Evolutionary conservation across 1,140 invertebrate species (phyloP).

Genomic region (Gryllus bimaculatus): DNA sequence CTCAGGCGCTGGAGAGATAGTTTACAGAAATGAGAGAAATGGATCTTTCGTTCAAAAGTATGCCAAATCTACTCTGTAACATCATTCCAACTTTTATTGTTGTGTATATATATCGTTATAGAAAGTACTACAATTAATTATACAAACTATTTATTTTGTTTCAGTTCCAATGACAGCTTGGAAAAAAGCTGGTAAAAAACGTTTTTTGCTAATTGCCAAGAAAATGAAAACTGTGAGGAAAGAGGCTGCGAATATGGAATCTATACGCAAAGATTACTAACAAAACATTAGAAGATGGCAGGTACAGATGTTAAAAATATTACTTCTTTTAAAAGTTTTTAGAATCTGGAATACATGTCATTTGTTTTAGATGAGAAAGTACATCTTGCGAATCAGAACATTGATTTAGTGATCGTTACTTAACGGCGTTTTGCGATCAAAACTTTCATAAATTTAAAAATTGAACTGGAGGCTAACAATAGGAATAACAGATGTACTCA

Average conservation of each 20-base stretch:
- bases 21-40: constrained; percentile 97
- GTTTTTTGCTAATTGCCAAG: constrained; percentile 80
- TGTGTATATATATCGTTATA: no score
- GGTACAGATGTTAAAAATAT: constrained; percentile 37
- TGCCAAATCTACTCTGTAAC: constrained; percentile 17
- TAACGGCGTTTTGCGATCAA: constrained; percentile 83
- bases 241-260: constrained; percentile 74
- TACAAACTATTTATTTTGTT: constrained; percentile 24
- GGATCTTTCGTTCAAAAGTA: constrained; percentile 93
- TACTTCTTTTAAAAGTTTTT: constrained; percentile 6
- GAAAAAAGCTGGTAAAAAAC: constrained; percentile 82
- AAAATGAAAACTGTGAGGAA: constrained; percentile 70
- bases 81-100: no score
- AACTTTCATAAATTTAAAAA: constrained; percentile 96
- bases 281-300: constrained; percentile 85
- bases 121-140: not conserved
- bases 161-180: constrained; percentile 81
- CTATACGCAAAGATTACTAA: constrained; percentile 83
- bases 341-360: not conserved
- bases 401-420: constrained; percentile 90
- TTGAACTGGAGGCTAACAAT: constrained; percentile 96
- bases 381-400: constrained; percentile 84
- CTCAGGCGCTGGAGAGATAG: constrained; percentile 91
- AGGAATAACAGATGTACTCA: constrained; percentile 94
- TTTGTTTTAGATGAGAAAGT: constrained; percentile 54